Base-by-base conservation (phyloP, 2,797 vertebrate species). In the Coendou prehensilis region DNA sequence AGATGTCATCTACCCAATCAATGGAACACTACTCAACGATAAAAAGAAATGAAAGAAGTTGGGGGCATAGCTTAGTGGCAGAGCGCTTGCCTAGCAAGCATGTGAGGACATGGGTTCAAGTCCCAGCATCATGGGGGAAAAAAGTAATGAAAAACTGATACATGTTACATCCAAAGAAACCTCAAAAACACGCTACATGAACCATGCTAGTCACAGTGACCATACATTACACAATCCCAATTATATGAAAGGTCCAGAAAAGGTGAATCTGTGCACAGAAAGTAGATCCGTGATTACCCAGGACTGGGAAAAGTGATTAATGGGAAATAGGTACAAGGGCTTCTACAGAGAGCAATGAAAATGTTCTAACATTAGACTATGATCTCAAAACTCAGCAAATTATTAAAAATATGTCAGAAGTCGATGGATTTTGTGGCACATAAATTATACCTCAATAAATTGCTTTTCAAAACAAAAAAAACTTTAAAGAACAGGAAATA, bases 351-450 rank as follows among this genome's bases (percentile, higher is more conserved):
- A 41, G 3, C 30, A 9, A 85, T 14, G 4, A 88, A 91, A 81
- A 75, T 89, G n/a, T 89, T 88, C 50, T 75, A 76, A 84, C 54
- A 54, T 52, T 79, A 52, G 75, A 81, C 50, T 89, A 69, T 86
- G 57, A n/a, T 89, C 33, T 75, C 73, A 80, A 50, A 88, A 50
- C 52, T 63, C 57, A 13, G 61, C 57, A 63, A 75, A 76, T 28
- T 71, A 79, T 41, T 84, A 79, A 79, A 86, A 86, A 64, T 56
- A 71, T 5, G 57, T 10, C 64, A n/a, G 64, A 33, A 47, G 28
- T 50, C 30, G 59, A 54, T 50, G 57, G 33, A 59, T 93, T 69
- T 71, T 71, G 37, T 50, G 28, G 30, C 45, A 61, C 3, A 28
- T 52, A 93, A 93, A 80, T 59, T 80, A 80, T 37, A 69, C 6